A percentile compares a stretch with the other conserved stretches of the same genome.
phyloP scores from a whole-genome alignment of 1,140 invertebrate species.

The Oreohelix idahoensis region DNA sequence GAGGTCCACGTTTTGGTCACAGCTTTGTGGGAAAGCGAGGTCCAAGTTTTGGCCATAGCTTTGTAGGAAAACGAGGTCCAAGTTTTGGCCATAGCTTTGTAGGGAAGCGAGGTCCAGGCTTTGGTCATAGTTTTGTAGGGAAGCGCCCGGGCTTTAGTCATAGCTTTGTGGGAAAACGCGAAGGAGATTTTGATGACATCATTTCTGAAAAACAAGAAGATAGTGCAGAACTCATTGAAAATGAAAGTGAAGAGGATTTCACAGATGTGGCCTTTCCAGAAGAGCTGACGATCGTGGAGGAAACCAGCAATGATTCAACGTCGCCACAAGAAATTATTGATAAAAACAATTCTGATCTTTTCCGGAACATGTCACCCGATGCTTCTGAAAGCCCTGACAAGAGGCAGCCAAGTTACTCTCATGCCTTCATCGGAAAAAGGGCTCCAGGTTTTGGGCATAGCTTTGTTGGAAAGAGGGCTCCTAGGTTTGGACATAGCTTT shows the following conservation, averaged over 20 bases:
- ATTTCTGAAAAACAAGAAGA: background rate
- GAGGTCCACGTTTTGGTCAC: conserved; percentile 37
- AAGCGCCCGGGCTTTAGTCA: conserved; percentile 14
- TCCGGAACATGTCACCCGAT: background rate
- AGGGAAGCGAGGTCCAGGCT: conserved; percentile 36
- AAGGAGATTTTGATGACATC: background rate
- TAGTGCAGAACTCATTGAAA: background rate
- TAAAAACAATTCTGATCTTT: background rate
- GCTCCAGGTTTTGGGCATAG: background rate
- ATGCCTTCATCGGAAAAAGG: background rate
- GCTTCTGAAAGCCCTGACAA: conserved; percentile 19
- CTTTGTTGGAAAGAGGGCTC: conserved; percentile 8
- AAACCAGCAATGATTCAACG: background rate
- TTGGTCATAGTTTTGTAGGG: conserved; percentile 41
- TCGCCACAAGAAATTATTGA: background rate
- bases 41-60: conserved; percentile 36
- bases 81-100: conserved; percentile 36
- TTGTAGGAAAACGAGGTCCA: conserved; percentile 43
- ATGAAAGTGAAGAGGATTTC: background rate
- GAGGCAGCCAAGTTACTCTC: background rate
- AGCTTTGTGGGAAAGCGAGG: conserved; percentile 40
- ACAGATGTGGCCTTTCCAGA: background rate
- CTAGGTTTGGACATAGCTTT: conserved; percentile 37
- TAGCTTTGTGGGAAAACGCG: conserved; percentile 25
- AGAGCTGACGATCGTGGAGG: background rate